Percentiles rank a stretch among this genome's conserved stretches.
Evolutionary conservation across 2,797 vertebrate genomes (phyloP).

Genomic region (Chaunax sp.): DNA sequence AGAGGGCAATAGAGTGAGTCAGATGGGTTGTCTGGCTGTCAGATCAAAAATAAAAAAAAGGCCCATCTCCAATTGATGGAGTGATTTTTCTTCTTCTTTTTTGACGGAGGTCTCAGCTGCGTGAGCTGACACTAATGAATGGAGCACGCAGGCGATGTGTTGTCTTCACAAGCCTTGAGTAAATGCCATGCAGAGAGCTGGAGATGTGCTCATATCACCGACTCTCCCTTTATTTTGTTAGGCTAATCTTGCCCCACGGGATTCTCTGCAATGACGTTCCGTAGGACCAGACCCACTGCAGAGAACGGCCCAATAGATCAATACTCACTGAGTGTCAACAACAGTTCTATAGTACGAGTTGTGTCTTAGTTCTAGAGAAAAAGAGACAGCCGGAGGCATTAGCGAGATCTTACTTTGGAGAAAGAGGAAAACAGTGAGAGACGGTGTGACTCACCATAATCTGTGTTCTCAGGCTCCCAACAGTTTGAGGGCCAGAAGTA

Average conservation of each 20-base stretch:
- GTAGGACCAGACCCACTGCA: constrained; percentile 52
- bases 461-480: constrained; percentile 98
- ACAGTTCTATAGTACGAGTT: constrained; percentile 38
- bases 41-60: constrained; percentile 21
- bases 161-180: constrained; percentile 39
- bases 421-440: constrained; percentile 16
- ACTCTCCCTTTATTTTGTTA: constrained; percentile 51
- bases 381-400: constrained; percentile 35
- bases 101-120: constrained; percentile 37
- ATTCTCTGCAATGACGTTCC: constrained; percentile 29
- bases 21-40: constrained; percentile 21
- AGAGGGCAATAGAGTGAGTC: constrained; percentile 24
- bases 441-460: constrained; percentile 89
- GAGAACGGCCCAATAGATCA: constrained; percentile 53
- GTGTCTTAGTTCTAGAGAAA: constrained; percentile 31
- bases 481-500: constrained; percentile 98
- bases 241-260: constrained; percentile 49
- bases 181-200: constrained; percentile 46
- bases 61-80: constrained; percentile 6
- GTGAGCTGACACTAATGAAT: constrained; percentile 53
- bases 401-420: constrained; percentile 29
- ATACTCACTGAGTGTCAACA: constrained; percentile 53
- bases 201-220: constrained; percentile 30
- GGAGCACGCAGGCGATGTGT: constrained; percentile 22
- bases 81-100: not conserved